Percentiles rank a stretch among this genome's conserved stretches.
These are phyloP conservation scores for Synchiropus splendidus DNA, from an alignment of 2,113 vertebrate species.

Conservation along the genomic window DNA sequence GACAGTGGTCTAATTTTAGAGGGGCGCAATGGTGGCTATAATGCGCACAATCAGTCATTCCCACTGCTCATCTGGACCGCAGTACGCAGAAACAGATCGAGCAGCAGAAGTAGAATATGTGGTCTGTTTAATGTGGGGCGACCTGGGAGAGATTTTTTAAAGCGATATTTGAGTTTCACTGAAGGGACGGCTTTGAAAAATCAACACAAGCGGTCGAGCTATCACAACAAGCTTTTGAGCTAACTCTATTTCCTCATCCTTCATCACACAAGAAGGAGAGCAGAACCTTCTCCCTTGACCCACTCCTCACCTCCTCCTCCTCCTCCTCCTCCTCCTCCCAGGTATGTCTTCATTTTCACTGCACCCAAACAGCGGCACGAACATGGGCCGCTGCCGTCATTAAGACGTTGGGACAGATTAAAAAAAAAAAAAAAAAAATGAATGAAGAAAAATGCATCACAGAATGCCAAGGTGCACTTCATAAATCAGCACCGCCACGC, in stretches of 20 bases:
- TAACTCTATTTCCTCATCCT: not conserved
- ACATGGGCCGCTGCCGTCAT: conserved; percentile 82
- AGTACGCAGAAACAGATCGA: no score
- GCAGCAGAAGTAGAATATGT: no score
- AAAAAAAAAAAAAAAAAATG: conserved; percentile 99
- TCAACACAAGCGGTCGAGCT: no score
- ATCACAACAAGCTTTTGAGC: no score
- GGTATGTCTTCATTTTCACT: conserved; percentile 30
- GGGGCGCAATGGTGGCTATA: conserved; percentile 38
- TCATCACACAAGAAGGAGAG: conserved; percentile 6
- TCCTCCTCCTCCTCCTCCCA: no score
- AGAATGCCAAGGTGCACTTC: conserved; percentile 81
- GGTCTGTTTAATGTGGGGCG: no score
- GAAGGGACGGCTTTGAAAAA: no score
- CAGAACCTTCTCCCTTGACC: no score
- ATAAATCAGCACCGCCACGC: conserved; percentile 92
- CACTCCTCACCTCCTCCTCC: no score
- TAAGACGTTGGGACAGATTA: conserved; percentile 98
- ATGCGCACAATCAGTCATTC: conserved; percentile 32
- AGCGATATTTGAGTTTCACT: no score
- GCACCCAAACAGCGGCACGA: conserved; percentile 79
- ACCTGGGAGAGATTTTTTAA: no score
- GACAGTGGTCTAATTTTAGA: conserved; percentile 43
- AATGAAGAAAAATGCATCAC: conserved; percentile 98
- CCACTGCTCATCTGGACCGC: no score